Base-by-base conservation (phyloP, 2,888 invertebrate genomes). In the Ophion costatus region DNA sequence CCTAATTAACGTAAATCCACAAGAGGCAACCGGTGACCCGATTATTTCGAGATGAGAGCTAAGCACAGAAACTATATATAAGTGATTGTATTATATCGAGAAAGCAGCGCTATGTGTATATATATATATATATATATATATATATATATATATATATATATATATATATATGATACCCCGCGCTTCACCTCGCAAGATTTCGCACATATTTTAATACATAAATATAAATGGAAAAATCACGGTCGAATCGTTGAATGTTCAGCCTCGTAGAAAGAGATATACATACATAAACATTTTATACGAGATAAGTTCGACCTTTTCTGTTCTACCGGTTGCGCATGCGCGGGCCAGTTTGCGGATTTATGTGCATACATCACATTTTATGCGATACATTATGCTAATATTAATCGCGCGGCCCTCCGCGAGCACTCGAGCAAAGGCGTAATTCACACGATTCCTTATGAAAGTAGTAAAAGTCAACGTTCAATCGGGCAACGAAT, bases 1-100 rank as follows among this genome's bases (percentile, higher is more conserved):
- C 87, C 83, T 84, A 88, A 85, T 87, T 87, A 87, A 88, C 88
- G 87, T 87, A 88, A 88, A 79, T 83, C 88, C 89, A 88, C 85
- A 77, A 59, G 20, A 20, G 20, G n/a, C 83, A 89, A 86, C 86
- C 85, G 85, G 85, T 89, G 88, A 89, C 88, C 88, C 79, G 71
- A 73, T 86, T 82, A 66, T 71, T 85, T 82, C 69, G 80, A 82
- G 80, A 80, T 67, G 75, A 76, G 82, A 85, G 57, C 73, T 29
- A 51, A 71, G 71, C 61, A 51, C 69, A 69, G 76, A 73, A 82
- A 82, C 71, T 24, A 4, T 51, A 4, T 51, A 14, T 17, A 20
- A 69, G 79, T 79, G 75, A 79, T 83, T 69, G 75, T 78, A 66
- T 75, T 81, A 42, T 45, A 61, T 71, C 67, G 75, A 71, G 66